Evolutionary conservation across 2,797 vertebrate genomes (phyloP), one percentile per base, ranked within the genome.

Genomic region (Melopsittacus undulatus): DNA sequence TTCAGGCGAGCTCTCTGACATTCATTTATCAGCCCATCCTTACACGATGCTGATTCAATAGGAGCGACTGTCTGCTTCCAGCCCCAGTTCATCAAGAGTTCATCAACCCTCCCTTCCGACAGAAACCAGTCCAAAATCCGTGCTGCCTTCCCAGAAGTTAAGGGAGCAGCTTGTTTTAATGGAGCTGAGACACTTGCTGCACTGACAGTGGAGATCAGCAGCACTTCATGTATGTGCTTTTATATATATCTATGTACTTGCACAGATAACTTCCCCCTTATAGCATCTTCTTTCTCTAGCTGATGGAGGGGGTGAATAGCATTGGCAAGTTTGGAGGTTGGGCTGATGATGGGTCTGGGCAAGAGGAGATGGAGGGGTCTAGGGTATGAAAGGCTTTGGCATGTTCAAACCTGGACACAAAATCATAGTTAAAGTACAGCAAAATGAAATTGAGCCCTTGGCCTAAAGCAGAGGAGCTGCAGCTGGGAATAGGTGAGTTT

Each of bases 61-160:
- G 93, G 77, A 94, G 64, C 8, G 4, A 82, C 97, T 96, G 94
- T 89, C 93, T 90, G 91, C 82, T 94, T 95, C 89, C 90, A 92
- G 88, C 61, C 84, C 69, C 0, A 3, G 94, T 91, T 95, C 96
- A 96, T 54, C 92, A 94, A 56, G 94, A 97, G 97, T 96, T 97
- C 96, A 97, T 95, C 84, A 87, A 82, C 90, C 69, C 69, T 95
- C 72, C 64, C 57, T 94, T 95, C 88, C 18, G 7, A 89, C 68
- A 92, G 87, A 93, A 88, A 57, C 63, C 36, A 2, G 6, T 76
- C 77, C n/a, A 2, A 91, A 95, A 83, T 83, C 83, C 9, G 1
- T 90, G 43, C 83, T 70, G 75, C 69, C 52, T 94, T 94, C 80
- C 45, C 80, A 95, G 69, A 90, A 95, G 59, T 79, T 64, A 83